phyloP scores from a whole-genome alignment of 2,888 invertebrate species.

The Aethes cnicana region DNA sequence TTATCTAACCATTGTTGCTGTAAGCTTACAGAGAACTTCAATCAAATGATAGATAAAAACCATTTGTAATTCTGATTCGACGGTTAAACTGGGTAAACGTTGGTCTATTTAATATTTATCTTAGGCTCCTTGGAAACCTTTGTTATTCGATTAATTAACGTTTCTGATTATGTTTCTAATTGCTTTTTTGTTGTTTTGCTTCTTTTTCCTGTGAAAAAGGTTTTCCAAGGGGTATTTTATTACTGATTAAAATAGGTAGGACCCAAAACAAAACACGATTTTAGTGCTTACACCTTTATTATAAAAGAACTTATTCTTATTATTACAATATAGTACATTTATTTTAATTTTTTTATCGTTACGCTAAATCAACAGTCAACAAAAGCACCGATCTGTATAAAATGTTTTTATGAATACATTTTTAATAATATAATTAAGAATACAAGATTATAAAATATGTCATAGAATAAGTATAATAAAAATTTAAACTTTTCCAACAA shows the following conservation, averaged over 20 bases:
- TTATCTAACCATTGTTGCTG: conserved; percentile 1
- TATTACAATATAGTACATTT: conserved; percentile 62
- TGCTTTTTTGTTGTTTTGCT: too few species aligned
- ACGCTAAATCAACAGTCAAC: conserved; percentile 64
- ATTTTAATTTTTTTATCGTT: conserved; percentile 39
- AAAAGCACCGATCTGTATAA: conserved; percentile 35
- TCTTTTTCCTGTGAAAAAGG: too few species aligned
- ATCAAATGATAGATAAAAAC: conserved; percentile 11
- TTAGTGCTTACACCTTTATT: conserved; percentile 31
- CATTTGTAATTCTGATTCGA: conserved; percentile 22
- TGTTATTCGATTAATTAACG: background rate
- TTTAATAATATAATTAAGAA: background rate
- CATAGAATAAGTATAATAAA: conserved; percentile 9
- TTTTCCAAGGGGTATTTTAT: too few species aligned
- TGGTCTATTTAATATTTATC: conserved; percentile 14
- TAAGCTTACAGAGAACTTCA: background rate
- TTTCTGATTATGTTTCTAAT: background rate
- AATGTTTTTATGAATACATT: conserved; percentile 21
- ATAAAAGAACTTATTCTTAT: conserved; percentile 52
- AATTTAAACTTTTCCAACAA: conserved; percentile 5
- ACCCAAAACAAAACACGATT: background rate
- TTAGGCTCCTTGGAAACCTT: background rate
- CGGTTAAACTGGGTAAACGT: conserved; percentile 12
- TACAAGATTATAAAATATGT: background rate
- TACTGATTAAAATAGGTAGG: background rate